Conservation (phyloP, 1,140 invertebrate genomes). For the Aphaenogaster ashmeadi region DNA sequence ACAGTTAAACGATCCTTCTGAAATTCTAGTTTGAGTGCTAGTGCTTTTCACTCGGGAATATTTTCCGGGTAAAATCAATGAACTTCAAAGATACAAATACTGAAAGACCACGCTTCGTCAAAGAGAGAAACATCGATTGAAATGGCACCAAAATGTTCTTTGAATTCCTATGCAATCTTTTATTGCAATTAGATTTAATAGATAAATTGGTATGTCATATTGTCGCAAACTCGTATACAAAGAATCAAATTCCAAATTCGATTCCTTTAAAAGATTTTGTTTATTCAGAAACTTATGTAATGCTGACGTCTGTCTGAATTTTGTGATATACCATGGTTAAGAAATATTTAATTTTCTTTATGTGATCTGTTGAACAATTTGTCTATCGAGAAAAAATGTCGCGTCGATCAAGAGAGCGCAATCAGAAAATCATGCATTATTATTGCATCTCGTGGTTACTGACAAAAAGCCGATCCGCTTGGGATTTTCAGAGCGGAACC, state of each 20-base stretch:
- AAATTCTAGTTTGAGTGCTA: not conserved
- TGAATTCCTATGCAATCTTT: not conserved
- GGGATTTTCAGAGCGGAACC: constrained; percentile 68
- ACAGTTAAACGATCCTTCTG: not conserved
- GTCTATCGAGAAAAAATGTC: not conserved
- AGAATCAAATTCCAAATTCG: not conserved
- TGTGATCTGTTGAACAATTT: not conserved
- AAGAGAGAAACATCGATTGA: constrained; percentile 5
- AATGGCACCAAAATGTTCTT: not conserved
- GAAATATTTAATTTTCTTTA: not conserved
- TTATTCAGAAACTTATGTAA: not conserved
- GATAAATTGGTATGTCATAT: not conserved
- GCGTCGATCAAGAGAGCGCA: not conserved
- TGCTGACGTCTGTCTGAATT: not conserved
- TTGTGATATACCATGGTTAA: not conserved
- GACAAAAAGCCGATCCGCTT: constrained; percentile 40
- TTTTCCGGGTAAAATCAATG: not conserved
- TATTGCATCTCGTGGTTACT: constrained; percentile 4
- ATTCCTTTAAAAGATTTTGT: not conserved
- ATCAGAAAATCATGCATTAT: constrained; percentile 16
- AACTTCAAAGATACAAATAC: constrained; percentile 23
- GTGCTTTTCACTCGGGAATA: not conserved
- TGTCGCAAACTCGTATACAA: not conserved
- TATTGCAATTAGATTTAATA: not conserved
- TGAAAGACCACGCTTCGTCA: not conserved